These are phyloP conservation scores for Myiopsitta monachus DNA, from an alignment of 2,113 vertebrate species.

Conservation along the genomic window DNA sequence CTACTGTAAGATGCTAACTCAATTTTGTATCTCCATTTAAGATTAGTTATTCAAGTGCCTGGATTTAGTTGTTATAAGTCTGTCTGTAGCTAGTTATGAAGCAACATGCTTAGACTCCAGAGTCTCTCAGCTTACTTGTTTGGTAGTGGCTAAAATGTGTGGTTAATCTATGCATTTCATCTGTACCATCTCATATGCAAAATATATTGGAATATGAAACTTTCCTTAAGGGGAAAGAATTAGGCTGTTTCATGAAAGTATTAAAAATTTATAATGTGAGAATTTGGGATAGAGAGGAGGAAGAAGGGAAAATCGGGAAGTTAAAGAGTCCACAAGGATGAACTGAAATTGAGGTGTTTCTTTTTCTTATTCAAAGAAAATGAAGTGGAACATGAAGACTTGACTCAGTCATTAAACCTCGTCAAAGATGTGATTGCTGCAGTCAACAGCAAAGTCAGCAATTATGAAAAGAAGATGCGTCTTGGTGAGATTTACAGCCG, in stretches of 20 bases:
- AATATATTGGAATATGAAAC: neutral
- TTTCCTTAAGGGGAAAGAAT: neutral
- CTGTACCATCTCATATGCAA: neutral
- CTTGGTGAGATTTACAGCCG: conserved; percentile 88
- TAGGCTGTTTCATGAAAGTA: neutral
- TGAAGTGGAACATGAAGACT: conserved; percentile 82
- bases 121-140: neutral
- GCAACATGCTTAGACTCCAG: neutral
- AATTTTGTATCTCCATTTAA: neutral
- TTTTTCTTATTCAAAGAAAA: conserved; percentile 76
- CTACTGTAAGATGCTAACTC: neutral
- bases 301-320: neutral
- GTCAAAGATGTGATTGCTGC: conserved; percentile 88
- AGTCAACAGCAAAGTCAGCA: conserved; percentile 91
- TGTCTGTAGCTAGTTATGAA: neutral
- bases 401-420: conserved; percentile 82
- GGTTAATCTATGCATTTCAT: neutral
- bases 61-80: neutral
- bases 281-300: neutral
- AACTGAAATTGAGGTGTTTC: neutral
- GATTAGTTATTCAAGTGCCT: neutral
- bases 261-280: neutral
- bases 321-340: neutral
- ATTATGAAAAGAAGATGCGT: conserved; percentile 89
- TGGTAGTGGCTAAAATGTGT: neutral